Conservation (phyloP, 1,140 invertebrate species). For the Meloidogyne exigua region DNA sequence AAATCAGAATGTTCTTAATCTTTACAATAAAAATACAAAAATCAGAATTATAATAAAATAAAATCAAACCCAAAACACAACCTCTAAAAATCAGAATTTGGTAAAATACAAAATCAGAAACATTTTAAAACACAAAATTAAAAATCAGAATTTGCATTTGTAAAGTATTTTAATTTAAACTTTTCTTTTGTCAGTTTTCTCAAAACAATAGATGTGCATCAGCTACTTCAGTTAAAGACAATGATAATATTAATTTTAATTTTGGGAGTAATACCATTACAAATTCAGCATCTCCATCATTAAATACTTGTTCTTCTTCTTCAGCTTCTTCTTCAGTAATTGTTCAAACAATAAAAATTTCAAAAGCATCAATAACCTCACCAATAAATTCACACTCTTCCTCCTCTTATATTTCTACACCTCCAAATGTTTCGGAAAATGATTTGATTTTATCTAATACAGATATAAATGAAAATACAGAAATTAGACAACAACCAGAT, state of each 20-base stretch:
- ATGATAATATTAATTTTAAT: background rate
- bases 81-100: too few species aligned
- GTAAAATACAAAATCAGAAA: too few species aligned
- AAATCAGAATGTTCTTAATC: background rate
- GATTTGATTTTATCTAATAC: background rate
- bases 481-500: background rate
- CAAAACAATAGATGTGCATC: background rate
- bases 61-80: too few species aligned
- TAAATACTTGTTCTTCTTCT: slow-evolving; percentile 4
- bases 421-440: background rate
- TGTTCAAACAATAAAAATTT: slow-evolving; percentile 15
- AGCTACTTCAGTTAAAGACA: background rate
- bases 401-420: slow-evolving; percentile 1
- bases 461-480: too few species aligned
- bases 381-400: slow-evolving; percentile 9
- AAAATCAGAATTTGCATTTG: too few species aligned
- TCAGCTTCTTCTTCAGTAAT: slow-evolving; percentile 16
- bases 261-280: background rate
- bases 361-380: slow-evolving; percentile 11
- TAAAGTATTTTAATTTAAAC: too few species aligned
- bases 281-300: background rate
- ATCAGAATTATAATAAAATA: too few species aligned
- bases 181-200: background rate
- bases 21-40: too few species aligned
- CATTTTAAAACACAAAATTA: too few species aligned